Evolutionary conservation across 2,797 vertebrate species (phyloP), one percentile per base, ranked within the genome.

Genomic region (Microctenopoma stevenorrisi): DNA sequence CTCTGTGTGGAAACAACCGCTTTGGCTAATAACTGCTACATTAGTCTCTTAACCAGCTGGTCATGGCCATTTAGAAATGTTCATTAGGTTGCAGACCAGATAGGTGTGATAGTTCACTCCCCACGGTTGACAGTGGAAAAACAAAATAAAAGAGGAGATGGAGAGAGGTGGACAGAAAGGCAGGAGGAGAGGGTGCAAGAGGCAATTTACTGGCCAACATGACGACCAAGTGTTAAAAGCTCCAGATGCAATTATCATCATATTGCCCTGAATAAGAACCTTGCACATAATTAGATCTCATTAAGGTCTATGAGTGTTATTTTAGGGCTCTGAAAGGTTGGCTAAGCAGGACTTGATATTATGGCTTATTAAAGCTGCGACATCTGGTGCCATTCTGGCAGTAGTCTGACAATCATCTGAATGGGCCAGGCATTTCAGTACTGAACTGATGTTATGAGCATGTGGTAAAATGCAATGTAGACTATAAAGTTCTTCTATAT

Each of bases 61-160:
- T 92, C 94, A 92, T 93, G 91, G 92, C 87, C 87, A 93, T 93
- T 94, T 94, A 93, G 92, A 93, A 93, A 93, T 92, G 92, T 93
- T 94, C 90, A 94, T 94, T 94, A 94, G 89, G 84, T 91, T 74
- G 79, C 64, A 26, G 88, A 87, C 83, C 86, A 79, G 84, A 88
- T 86, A 87, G 91, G 88, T 93, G 90, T 86, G 85, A 91, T 90
- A 91, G 81, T 91, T 91, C 84, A 87, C 87, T 92, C 85, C 72
- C 79, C 62, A 56, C 75, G 81, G 82, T 89, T 86, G 85, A 89
- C 82, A 88, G 78, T 72, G 60, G 76, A 67, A 47, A 77, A 79
- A 73, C 64, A 57, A 67, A 53, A 44, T 58, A 63, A 62, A 49
- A 63, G 47, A 26, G 5, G 14, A 47, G 54, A 7, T 44, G 49